These are phyloP conservation scores for Mohoua ochrocephala DNA, from an alignment of 2,113 vertebrate genomes.

Conservation along the genomic window DNA sequence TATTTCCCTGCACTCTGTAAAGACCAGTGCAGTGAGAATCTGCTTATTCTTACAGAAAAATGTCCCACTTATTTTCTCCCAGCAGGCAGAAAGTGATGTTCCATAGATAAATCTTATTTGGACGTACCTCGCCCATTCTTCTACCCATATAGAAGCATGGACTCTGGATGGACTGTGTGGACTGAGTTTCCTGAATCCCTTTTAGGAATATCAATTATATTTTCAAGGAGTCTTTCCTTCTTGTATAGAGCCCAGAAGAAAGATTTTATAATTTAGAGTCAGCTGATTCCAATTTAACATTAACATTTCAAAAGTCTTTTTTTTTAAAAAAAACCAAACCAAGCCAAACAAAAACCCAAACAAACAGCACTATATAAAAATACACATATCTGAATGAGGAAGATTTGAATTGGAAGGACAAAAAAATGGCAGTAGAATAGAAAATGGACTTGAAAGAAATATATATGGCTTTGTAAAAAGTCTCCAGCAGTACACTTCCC, in stretches of 20 bases:
- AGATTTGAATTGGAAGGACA: background rate
- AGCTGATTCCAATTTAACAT: background rate
- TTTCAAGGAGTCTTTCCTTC: background rate
- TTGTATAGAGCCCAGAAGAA: background rate
- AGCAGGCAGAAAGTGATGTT: background rate
- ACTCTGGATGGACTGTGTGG: background rate
- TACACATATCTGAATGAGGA: background rate
- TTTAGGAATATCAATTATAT: background rate
- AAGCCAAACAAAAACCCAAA: background rate
- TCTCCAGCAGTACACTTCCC: background rate
- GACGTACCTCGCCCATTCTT: rapidly evolving
- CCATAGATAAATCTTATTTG: background rate
- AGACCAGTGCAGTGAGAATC: background rate
- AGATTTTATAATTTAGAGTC: background rate
- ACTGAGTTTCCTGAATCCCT: background rate
- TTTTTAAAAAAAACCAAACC: background rate
- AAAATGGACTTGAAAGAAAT: background rate
- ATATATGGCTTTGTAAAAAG: background rate
- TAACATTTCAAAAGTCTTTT: background rate
- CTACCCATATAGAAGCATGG: background rate
- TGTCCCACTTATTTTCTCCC: background rate
- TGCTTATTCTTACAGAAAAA: background rate
- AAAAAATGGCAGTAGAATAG: background rate
- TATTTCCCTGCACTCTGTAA: background rate
- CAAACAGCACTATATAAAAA: background rate